phyloP scores from a whole-genome alignment of 2,797 vertebrate genomes.

The Octomys mimax region DNA sequence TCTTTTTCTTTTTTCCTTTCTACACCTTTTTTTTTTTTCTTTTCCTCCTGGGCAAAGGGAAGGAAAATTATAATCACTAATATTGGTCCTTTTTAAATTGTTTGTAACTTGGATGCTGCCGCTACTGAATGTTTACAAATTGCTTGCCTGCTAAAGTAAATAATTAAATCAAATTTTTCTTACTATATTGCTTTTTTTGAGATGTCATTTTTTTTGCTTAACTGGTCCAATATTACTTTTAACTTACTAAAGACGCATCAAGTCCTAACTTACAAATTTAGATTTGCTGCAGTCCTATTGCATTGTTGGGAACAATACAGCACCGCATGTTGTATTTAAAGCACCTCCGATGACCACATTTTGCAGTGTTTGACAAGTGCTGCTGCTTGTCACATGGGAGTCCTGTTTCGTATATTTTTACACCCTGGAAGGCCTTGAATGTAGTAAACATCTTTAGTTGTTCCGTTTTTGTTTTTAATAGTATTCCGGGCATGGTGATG shows the following conservation, averaged over 20 bases:
- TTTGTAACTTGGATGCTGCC: slow-evolving; percentile 92
- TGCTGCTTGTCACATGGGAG: slow-evolving; percentile 6
- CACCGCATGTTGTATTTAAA: slow-evolving; percentile 64
- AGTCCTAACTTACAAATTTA: slow-evolving; percentile 43
- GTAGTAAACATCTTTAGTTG: not conserved
- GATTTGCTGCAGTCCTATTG: slow-evolving; percentile 51
- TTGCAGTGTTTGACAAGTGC: slow-evolving; percentile 9
- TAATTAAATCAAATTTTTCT: slow-evolving; percentile 91
- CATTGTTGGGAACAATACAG: not conserved
- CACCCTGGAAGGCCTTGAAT: not conserved
- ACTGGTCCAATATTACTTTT: slow-evolving; percentile 36
- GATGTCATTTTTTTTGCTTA: slow-evolving; percentile 86
- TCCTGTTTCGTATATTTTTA: not conserved
- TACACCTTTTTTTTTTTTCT: not conserved
- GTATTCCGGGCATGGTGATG: not conserved
- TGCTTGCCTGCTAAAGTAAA: slow-evolving; percentile 92
- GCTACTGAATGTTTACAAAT: slow-evolving; percentile 93
- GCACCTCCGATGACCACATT: slow-evolving; percentile 18
- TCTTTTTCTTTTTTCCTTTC: slow-evolving; percentile 71
- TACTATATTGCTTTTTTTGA: slow-evolving; percentile 88
- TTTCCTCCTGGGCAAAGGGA: slow-evolving; percentile 73
- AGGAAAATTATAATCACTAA: slow-evolving; percentile 87
- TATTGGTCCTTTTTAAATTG: slow-evolving; percentile 89
- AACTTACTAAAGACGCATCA: slow-evolving; percentile 43
- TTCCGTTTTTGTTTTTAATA: not conserved